Percentiles rank a stretch among this genome's conserved stretches.
phyloP scores from a whole-genome alignment of 2,113 vertebrate species.

The Arizona elegans region DNA sequence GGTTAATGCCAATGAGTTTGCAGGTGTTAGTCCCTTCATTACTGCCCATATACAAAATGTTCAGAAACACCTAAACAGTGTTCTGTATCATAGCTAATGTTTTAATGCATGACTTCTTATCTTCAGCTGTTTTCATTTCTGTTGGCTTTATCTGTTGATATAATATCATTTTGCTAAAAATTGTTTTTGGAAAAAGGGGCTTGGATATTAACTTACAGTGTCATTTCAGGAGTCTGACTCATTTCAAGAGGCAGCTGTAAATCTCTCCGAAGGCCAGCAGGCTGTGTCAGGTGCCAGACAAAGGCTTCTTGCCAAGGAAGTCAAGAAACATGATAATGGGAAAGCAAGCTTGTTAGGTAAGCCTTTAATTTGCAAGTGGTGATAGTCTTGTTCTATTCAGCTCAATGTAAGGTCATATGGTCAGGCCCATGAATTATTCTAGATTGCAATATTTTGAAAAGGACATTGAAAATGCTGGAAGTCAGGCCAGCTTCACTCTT shows the following conservation, averaged over 20 bases:
- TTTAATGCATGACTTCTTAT: background rate
- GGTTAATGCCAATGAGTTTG: background rate
- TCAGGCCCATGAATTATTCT: background rate
- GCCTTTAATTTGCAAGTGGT: background rate
- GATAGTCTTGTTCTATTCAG: background rate
- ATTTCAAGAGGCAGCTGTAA: background rate
- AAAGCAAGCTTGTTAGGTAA: background rate
- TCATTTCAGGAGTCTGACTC: background rate
- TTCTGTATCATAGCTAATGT: background rate
- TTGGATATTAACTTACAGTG: background rate
- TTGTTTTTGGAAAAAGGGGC: background rate
- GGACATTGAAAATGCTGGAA: background rate
- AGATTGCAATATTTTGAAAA: background rate
- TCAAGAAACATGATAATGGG: constrained; percentile 3
- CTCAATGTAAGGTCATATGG: too few species aligned
- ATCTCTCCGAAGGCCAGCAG: background rate
- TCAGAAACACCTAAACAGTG: background rate
- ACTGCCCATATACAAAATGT: background rate
- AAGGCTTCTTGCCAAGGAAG: background rate
- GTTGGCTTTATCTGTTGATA: background rate
- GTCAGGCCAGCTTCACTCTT: background rate
- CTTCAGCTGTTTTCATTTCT: background rate
- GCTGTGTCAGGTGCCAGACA: background rate
- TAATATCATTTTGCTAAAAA: background rate
- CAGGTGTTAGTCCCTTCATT: background rate